Percentiles rank a stretch among this genome's conserved stretches.
These are phyloP conservation scores for Diacarnus erythraeanus DNA, from an alignment of 37 sponge, comb jelly and placozoan species.

Conservation along the genomic window DNA sequence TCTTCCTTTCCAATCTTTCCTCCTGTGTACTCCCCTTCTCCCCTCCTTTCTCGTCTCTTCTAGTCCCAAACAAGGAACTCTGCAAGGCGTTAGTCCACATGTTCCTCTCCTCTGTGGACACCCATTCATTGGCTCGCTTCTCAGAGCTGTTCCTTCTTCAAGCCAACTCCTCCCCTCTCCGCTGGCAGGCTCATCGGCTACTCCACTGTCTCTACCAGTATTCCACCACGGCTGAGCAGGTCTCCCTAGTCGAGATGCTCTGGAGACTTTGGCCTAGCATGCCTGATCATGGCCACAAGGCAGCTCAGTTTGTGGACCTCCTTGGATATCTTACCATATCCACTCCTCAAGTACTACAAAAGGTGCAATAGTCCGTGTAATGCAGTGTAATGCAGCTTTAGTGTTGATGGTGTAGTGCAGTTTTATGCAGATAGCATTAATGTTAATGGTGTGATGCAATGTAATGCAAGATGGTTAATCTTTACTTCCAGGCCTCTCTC, in stretches of 20 bases:
- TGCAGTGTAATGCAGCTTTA: not conserved
- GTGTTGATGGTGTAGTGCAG: too few relatives aligned
- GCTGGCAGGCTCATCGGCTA: slow-evolving; percentile 80
- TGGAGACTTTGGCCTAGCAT: slow-evolving; percentile 82
- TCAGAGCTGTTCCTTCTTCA: slow-evolving; percentile 63
- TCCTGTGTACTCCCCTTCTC: not conserved
- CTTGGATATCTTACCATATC: slow-evolving; percentile 73
- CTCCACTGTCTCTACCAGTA: slow-evolving; percentile 53
- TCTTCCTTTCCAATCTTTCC: not conserved
- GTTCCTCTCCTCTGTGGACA: slow-evolving; percentile 39
- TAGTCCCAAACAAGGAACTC: slow-evolving; percentile 38
- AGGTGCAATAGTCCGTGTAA: slow-evolving; percentile 28
- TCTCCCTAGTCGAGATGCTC: slow-evolving; percentile 54
- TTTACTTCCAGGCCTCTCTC: too few relatives aligned
- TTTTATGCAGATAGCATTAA: too few relatives aligned
- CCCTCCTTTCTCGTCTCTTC: not conserved
- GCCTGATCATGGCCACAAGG: slow-evolving; percentile 78
- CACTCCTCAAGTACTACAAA: slow-evolving; percentile 41
- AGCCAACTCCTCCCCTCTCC: slow-evolving; percentile 65
- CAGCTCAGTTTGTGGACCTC: slow-evolving; percentile 90
- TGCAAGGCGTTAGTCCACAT: slow-evolving; percentile 40
- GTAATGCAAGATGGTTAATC: too few relatives aligned
- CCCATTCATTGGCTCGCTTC: slow-evolving; percentile 45
- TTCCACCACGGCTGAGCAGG: not conserved
- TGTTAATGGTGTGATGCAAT: too few relatives aligned